Evolutionary conservation across 2,113 vertebrate species (phyloP), one percentile per base, ranked within the genome.

Genomic region (Grammomys surdaster): DNA sequence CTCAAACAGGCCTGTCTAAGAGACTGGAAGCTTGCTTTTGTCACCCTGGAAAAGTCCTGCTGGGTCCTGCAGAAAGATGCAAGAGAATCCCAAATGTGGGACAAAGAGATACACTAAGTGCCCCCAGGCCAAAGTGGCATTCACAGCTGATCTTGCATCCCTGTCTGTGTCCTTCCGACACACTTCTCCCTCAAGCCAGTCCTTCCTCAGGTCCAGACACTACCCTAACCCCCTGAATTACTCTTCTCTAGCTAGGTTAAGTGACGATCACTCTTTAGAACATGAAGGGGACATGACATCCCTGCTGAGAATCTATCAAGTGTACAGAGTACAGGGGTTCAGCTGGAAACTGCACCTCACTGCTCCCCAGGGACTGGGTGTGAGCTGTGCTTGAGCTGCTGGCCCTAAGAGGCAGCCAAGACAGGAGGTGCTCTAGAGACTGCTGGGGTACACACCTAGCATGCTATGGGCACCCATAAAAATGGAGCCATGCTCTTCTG

Each of bases 251-350:
- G 48, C 33, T 75, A 4, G 22, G 36, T 24, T 76, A 51, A 88
- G 33, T 24, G 36, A 86, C 88, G n/a, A 54, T 24, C n/a, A 76
- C 28, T 89, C 48, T 87, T 54, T n/a, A 31, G 76, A 33, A 14
- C 51, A 54, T 5, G 9, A 69, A 70, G n/a, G 60, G 5, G 54
- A 82, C 94, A 87, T n/a, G 17, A 48, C 0, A 28, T 5, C 40
- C 17, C 5, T 26, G 19, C 46, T 51, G 63, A 67, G 54, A 40
- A n/a, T 40, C 17, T 1, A 4, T 8, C 3, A 2, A 7, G 54
- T 9, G 46, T 1, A n/a, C 24, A 73, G 14, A 6, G 3, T 20
- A 33, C 19, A 33, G 0, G 1, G 40, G 48, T 33, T 63, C 2
- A 26, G 80, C 13, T 48, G 48, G 46, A 69, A 10, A 17, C 36